Evolutionary conservation across 2,797 vertebrate genomes (phyloP), one percentile per base, ranked within the genome.

Genomic region (Eutrigla gurnardus): DNA sequence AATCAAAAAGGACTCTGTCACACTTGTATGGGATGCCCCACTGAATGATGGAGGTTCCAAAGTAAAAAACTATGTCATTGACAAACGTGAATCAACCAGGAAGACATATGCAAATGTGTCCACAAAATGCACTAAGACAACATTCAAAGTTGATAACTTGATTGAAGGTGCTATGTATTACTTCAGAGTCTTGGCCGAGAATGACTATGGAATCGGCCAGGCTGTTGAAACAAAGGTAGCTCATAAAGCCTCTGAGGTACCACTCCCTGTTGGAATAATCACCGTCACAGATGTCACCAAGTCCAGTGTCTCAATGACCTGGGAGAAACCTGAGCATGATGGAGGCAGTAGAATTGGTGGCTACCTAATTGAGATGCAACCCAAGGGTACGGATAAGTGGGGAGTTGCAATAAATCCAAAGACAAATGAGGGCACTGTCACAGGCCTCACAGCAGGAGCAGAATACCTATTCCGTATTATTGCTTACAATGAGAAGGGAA

Each of bases 131-230:
- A 93, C 73, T 73, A 99, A 96, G 91, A 99, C 97, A 77, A 96
- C 93, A 77, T 98, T 96, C 84, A 99, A 96, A 93, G 96, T 99
- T 80, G 97, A 97, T 86, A 98, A 99, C 83, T 95, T 99, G 85
- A 91, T 93, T 70, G 98, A 99, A 92, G 98, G 98, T 76, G 95
- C 95, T 52, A 96, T 96, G 93, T 99, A 99, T 90, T 99, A 99
- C 91, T 99, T 99, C 76, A 96, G 97, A 96, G 97, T 99, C 79
- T 97, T 98, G 96, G 98, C 98, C 89, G 98, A 99, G 91, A 99
- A 99, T 90, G 98, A 99, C 82, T 98, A 95, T 92, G 98, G 98
- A 88, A 86, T 99, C 85, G 98, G 98, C 59, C 88, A 96, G 73
- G 94, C 96, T 54, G 90, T 95, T 81, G 98, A 99, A 95, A 99